Percentiles rank a stretch among this genome's conserved stretches.
Conservation (phyloP, 2,888 invertebrate species). For the Drosophila greeni region DNA sequence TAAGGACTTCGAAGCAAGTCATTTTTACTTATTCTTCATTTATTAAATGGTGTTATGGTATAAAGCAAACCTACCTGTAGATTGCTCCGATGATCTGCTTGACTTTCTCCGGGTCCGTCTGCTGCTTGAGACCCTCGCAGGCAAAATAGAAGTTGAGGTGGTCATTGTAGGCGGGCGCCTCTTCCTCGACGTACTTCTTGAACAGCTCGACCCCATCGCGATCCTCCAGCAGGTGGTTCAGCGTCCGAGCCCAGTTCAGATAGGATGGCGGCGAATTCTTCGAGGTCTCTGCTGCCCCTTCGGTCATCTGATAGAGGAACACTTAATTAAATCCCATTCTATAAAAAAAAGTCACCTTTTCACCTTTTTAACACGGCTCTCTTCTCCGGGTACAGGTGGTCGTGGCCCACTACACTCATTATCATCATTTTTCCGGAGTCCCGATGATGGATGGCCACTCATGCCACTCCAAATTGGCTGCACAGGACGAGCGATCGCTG, state of each 20-base stretch:
- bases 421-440: slow-evolving; percentile 78
- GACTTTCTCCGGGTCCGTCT: slow-evolving; percentile 85
- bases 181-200: slow-evolving; percentile 88
- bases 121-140: slow-evolving; percentile 91
- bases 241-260: slow-evolving; percentile 92
- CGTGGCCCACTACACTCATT: slow-evolving; percentile 82
- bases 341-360: too few relatives aligned
- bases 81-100: slow-evolving; percentile 89
- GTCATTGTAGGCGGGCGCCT: slow-evolving; percentile 88
- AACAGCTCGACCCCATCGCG: slow-evolving; percentile 93
- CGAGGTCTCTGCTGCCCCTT: slow-evolving; percentile 77
- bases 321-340: too few relatives aligned
- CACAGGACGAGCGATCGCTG: slow-evolving; percentile 30
- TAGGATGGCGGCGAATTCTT: slow-evolving; percentile 84
- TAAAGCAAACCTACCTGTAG: slow-evolving; percentile 82
- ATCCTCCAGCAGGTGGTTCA: slow-evolving; percentile 91
- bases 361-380: slow-evolving; percentile 79
- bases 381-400: slow-evolving; percentile 90
- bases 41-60: background rate
- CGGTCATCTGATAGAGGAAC: slow-evolving; percentile 76
- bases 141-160: slow-evolving; percentile 96
- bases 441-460: slow-evolving; percentile 77
- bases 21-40: background rate
- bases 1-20: background rate
- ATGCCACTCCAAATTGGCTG: slow-evolving; percentile 76